Evolutionary conservation across 2,797 vertebrate genomes (phyloP), one percentile per base, ranked within the genome.

Genomic region (Lycodopsis pacificus): DNA sequence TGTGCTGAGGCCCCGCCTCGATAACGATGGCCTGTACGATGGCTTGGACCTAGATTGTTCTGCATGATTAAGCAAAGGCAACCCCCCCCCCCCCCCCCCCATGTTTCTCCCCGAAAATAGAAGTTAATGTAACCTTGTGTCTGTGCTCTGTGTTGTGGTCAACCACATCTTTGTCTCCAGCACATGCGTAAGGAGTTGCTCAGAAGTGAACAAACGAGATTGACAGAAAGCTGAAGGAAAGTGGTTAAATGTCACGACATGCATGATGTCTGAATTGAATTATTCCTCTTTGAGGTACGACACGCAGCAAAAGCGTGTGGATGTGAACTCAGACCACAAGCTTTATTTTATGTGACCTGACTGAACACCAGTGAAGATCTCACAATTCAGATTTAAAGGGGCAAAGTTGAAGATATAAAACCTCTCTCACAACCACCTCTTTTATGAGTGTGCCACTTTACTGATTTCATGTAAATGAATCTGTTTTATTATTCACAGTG

Each of bases 111-210:
- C n/a, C n/a, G n/a, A n/a, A 82, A 82, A 76, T 67, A 89, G 78
- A 87, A 69, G 87, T 91, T 91, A 87, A 90, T 74, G 83, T 91
- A 92, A 94, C 90, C 91, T 85, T 42, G 69, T 81, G 67, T 89
- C 88, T 63, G 77, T 51, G 71, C 64, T 63, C 66, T 44, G 75
- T 36, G 79, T 49, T 80, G 86, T 73, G 85, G 90, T 90, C 82
- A 85, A 86, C 73, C 85, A 25, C 85, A 78, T 79, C 69, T 85
- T 86, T 88, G 81, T 86, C 69, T 73, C 51, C 59, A 11, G 38
- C 42, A 15, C 20, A 66, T 58, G 36, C 53, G 69, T 44, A 38
- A 15, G 22, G 65, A 57, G 19, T 78, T 79, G 68, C 59, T 44
- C 30, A 62, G 13, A 71, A 38, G 9, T 5, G 14, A 68, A 63